Evolutionary conservation across 2,113 vertebrate species (phyloP), one percentile per base, ranked within the genome.

Genomic region (Oryzias celebensis): DNA sequence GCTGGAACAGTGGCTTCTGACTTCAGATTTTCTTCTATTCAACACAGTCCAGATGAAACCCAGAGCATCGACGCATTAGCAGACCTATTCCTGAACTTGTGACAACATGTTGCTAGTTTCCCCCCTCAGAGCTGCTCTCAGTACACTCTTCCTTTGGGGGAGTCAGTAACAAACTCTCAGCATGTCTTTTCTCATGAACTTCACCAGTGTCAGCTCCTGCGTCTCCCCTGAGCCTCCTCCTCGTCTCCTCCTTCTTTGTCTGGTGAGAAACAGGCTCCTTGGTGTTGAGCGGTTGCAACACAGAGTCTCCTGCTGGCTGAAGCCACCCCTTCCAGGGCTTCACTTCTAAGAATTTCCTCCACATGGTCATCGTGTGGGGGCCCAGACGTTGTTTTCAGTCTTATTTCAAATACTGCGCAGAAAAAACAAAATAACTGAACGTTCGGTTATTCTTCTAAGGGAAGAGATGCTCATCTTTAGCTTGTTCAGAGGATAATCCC

Each of bases 101-200:
- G 0, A 28, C 3, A 28, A 28, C 7, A 5, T 28, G 26, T 28
- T 36, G 8, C 7, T 36, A 1, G 31, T 36, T 12, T 36, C 7
- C 8, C 31, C 31, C 8, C 2, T 36, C 31, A 2, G 31, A 36
- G 31, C 31, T 36, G 31, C 7, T 36, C 31, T 36, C 7, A 36
- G 8, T 36, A 36, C 8, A 12, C 7, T 36, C 10, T 36, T 36
- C 1, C 1, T 36, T 36, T 10, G 31, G 31, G 31, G 31, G 31
- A 36, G 31, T 36, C 31, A 10, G 31, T 1, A 36, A 8, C 8
- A 22, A 7, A 18, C 13, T 20, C 22, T 49, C 48, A 49, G 6
- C 8, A 18, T 49, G 48, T 49, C 48, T 49, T 49, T 49, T 88
- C 85, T 84, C 88, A 88, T 85, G 85, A 89, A 84, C 85, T 76